Evolutionary conservation across 1,140 invertebrate species (phyloP).

Genomic region (Odontomachus brunneus): DNA sequence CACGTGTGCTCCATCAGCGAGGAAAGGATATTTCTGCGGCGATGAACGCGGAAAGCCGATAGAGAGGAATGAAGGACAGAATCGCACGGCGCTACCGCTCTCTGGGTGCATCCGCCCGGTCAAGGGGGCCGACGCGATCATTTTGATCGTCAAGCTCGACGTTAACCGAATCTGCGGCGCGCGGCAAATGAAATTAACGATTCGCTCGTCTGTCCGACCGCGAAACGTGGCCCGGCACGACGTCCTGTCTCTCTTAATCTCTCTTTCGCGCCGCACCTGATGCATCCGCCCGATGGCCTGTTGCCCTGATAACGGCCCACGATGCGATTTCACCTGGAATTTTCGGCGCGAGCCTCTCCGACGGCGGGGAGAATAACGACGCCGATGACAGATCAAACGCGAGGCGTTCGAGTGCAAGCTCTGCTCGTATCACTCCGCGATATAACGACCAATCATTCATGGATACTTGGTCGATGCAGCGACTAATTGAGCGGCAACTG

Average conservation of each 20-base stretch:
- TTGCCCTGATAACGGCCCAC: not conserved
- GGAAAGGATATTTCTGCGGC: conserved; percentile 20
- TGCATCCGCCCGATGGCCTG: conserved; percentile 9
- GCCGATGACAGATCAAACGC: not conserved
- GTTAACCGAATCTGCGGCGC: conserved; percentile 82
- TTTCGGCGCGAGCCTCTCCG: not conserved
- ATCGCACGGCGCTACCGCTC: conserved; percentile 19
- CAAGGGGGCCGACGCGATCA: conserved; percentile 75
- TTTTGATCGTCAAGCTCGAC: conserved; percentile 81
- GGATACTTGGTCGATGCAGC: conserved; percentile 7
- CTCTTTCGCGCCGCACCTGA: conserved; percentile 1
- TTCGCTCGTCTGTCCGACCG: conserved; percentile 73
- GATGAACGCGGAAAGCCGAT: conserved; percentile 9
- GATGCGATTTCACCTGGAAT: not conserved
- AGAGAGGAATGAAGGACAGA: conserved; percentile 41
- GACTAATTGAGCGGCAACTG: conserved; percentile 11
- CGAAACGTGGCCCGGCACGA: conserved; percentile 51
- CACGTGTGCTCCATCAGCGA: not conserved
- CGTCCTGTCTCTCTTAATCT: conserved; percentile 64
- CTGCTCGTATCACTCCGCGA: not conserved
- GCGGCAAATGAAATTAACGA: conserved; percentile 82
- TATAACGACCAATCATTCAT: conserved; percentile 14
- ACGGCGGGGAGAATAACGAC: not conserved
- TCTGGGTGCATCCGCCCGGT: conserved; percentile 17
- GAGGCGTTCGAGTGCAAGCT: not conserved